A percentile compares a stretch with the other conserved stretches of the same genome.
Conservation (phyloP, 2,113 vertebrate species). For the Echinops telfairi region DNA sequence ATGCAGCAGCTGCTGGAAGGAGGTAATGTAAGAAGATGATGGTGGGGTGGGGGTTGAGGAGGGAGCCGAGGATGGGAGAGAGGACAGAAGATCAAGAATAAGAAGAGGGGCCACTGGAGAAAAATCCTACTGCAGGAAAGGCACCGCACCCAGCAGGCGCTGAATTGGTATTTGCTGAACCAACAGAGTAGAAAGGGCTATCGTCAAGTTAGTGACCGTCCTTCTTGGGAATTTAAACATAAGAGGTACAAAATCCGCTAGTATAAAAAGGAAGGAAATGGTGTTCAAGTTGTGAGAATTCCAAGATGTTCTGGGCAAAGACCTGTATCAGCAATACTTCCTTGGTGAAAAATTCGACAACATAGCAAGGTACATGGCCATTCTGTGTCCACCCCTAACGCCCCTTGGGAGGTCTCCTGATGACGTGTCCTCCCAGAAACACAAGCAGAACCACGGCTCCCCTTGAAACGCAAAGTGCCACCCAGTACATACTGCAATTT, state of each 20-base stretch:
- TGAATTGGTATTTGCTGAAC: not conserved
- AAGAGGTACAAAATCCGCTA: not conserved
- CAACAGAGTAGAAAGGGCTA: not conserved
- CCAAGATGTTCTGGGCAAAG: conserved; percentile 5
- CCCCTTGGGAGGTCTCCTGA: too few species aligned
- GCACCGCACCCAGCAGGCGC: not conserved
- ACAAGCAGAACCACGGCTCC: too few species aligned
- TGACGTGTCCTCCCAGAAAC: too few species aligned
- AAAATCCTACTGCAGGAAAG: not conserved
- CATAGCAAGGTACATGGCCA: too few species aligned
- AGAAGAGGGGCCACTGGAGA: not conserved
- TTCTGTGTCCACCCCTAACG: too few species aligned
- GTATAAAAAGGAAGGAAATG: not conserved
- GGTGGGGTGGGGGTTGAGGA: too few species aligned
- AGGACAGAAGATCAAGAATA: not conserved
- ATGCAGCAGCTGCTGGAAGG: not conserved
- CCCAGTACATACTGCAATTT: not conserved
- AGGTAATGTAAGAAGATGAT: not conserved
- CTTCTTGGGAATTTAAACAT: conserved; percentile 11
- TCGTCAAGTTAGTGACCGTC: not conserved
- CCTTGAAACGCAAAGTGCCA: not conserved
- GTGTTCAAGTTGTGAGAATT: not conserved
- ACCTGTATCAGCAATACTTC: not conserved
- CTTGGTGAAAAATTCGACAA: not conserved
- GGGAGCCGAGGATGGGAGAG: not conserved